phyloP scores from a whole-genome alignment of 2,888 invertebrate genomes.

The Macrophya annulata region DNA sequence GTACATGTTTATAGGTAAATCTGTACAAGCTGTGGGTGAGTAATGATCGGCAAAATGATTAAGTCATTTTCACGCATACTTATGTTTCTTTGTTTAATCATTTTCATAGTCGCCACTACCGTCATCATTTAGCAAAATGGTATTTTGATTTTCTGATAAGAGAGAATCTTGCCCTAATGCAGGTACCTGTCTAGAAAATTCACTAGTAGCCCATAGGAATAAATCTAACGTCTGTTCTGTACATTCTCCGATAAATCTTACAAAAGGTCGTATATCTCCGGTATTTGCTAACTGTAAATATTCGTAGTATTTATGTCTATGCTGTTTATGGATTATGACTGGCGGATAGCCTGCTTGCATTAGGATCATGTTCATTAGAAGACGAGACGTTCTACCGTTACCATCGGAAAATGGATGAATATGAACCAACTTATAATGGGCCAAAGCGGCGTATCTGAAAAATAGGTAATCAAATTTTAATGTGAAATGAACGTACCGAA shows the following conservation, averaged over 20 bases:
- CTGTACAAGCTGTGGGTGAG: background rate
- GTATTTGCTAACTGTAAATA: slow-evolving; percentile 94
- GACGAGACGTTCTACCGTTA: slow-evolving; percentile 96
- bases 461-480: slow-evolving; percentile 28
- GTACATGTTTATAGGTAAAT: slow-evolving; percentile 6
- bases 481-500: background rate
- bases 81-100: slow-evolving; percentile 61
- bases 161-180: slow-evolving; percentile 81
- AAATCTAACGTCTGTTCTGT: slow-evolving; percentile 94
- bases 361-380: slow-evolving; percentile 97
- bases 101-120: slow-evolving; percentile 69
- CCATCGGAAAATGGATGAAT: slow-evolving; percentile 99
- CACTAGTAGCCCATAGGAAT: slow-evolving; percentile 92
- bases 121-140: slow-evolving; percentile 70
- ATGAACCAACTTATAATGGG: slow-evolving; percentile 97
- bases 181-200: slow-evolving; percentile 86
- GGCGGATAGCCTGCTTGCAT: slow-evolving; percentile 98
- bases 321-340: slow-evolving; percentile 95
- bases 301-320: slow-evolving; percentile 92
- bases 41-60: too few relatives aligned
- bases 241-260: slow-evolving; percentile 96
- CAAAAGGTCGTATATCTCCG: slow-evolving; percentile 97
- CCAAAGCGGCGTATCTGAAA: slow-evolving; percentile 93
- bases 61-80: too few relatives aligned
- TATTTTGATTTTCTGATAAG: slow-evolving; percentile 66